Percentiles rank a stretch among this genome's conserved stretches.
These are phyloP conservation scores for Aquatica leii DNA, from an alignment of 2,888 invertebrate species.

Conservation along the genomic window DNA sequence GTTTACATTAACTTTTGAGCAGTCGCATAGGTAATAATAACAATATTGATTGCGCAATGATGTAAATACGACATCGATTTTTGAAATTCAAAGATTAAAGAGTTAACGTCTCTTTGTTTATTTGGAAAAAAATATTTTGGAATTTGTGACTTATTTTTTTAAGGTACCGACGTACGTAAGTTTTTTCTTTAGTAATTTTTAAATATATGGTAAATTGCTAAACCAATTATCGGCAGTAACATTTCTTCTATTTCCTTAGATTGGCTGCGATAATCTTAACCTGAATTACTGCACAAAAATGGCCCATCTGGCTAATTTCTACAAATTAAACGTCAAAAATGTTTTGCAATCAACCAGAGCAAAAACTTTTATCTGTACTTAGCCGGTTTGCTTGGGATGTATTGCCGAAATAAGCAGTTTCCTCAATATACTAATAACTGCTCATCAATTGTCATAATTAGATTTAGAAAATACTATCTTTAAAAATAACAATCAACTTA, in stretches of 20 bases:
- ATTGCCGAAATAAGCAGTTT: background rate
- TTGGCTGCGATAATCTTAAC: background rate
- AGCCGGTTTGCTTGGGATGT: background rate
- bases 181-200: background rate
- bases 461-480: background rate
- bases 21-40: background rate
- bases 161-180: no score
- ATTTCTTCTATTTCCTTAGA: background rate
- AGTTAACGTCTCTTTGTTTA: no score
- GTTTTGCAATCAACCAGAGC: background rate
- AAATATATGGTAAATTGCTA: no score
- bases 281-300: background rate
- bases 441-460: background rate
- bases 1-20: background rate
- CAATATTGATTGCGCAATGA: background rate
- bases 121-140: background rate
- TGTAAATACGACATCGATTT: background rate
- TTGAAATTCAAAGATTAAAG: no score
- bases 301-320: background rate
- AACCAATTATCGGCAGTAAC: no score
- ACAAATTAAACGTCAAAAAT: background rate
- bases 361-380: no score
- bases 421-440: background rate
- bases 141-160: background rate
- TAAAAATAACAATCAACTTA: no score